Evolutionary conservation across 2,797 vertebrate species (phyloP).

Genomic region (Pseudochromis fuscus): DNA sequence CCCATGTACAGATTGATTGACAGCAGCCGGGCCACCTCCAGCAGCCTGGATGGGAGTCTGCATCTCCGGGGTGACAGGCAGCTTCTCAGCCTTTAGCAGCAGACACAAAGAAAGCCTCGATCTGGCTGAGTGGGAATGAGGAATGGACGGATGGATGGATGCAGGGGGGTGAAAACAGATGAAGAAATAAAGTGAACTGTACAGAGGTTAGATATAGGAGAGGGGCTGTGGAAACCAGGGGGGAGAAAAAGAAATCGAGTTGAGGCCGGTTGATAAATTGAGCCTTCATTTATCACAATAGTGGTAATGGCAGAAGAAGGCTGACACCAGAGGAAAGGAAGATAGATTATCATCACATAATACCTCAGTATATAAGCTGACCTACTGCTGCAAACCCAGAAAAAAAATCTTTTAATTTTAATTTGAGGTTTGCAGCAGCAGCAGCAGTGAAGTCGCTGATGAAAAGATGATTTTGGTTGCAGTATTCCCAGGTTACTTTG

Average conservation of each 20-base stretch:
- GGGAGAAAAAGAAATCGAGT: slow-evolving; percentile 55
- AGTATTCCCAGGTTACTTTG: slow-evolving; percentile 24
- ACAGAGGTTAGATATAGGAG: slow-evolving; percentile 52
- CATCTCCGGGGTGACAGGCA: slow-evolving; percentile 69
- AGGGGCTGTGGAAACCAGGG: slow-evolving; percentile 29
- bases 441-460: slow-evolving; percentile 23
- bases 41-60: slow-evolving; percentile 65
- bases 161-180: slow-evolving; percentile 46
- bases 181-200: slow-evolving; percentile 66
- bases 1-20: slow-evolving; percentile 70
- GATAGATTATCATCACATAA: slow-evolving; percentile 69
- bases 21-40: slow-evolving; percentile 68
- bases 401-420: slow-evolving; percentile 35
- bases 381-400: slow-evolving; percentile 27
- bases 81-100: slow-evolving; percentile 59
- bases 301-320: slow-evolving; percentile 66
- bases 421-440: slow-evolving; percentile 22
- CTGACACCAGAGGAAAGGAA: slow-evolving; percentile 74
- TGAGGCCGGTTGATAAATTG: slow-evolving; percentile 71
- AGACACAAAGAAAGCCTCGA: slow-evolving; percentile 70
- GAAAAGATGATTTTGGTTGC: slow-evolving; percentile 26
- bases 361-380: slow-evolving; percentile 49
- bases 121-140: slow-evolving; percentile 50
- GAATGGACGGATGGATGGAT: slow-evolving; percentile 49
- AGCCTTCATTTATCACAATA: slow-evolving; percentile 80